Evolutionary conservation across 1,140 invertebrate species (phyloP).

Genomic region (Thrips palmi): DNA sequence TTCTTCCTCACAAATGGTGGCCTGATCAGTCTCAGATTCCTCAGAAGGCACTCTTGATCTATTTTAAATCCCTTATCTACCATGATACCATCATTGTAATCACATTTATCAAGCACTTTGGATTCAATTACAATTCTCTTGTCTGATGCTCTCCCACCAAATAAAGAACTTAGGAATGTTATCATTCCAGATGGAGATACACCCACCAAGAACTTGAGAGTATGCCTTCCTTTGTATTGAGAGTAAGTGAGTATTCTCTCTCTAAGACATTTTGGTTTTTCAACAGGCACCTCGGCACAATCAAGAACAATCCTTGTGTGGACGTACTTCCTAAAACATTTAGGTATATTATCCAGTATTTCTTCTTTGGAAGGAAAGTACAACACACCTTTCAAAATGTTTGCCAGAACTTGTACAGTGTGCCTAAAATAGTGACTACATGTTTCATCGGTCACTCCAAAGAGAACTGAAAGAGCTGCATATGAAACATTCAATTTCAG

Average conservation of each 20-base stretch:
- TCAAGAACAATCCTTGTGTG: too few relatives aligned
- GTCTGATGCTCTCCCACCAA: slow-evolving; percentile 18
- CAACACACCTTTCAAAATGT: slow-evolving; percentile 7
- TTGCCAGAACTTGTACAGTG: too few relatives aligned
- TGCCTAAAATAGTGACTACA: too few relatives aligned
- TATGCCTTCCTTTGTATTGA: slow-evolving; percentile 18
- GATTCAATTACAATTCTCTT: slow-evolving; percentile 16
- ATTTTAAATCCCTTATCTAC: slow-evolving; percentile 19
- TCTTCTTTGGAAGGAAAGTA: slow-evolving; percentile 6
- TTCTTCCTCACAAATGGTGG: slow-evolving; percentile 14
- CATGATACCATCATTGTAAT: slow-evolving; percentile 17
- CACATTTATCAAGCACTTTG: slow-evolving; percentile 15
- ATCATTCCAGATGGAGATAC: slow-evolving; percentile 18
- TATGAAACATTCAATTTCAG: too few relatives aligned
- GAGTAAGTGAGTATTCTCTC: slow-evolving; percentile 12
- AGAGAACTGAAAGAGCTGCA: too few relatives aligned
- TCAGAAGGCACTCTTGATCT: slow-evolving; percentile 11
- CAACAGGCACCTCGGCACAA: slow-evolving; percentile 8
- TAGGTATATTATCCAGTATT: slow-evolving; percentile 9
- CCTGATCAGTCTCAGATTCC: slow-evolving; percentile 12
- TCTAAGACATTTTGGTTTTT: slow-evolving; percentile 9
- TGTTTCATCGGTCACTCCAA: too few relatives aligned
- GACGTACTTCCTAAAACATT: slow-evolving; percentile 9
- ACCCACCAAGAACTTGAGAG: slow-evolving; percentile 18
- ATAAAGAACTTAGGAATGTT: slow-evolving; percentile 17